A percentile compares a stretch with the other conserved stretches of the same genome.
These are phyloP conservation scores for Oscheius sp. DNA, from an alignment of 1,140 invertebrate genomes.

Conservation along the genomic window DNA sequence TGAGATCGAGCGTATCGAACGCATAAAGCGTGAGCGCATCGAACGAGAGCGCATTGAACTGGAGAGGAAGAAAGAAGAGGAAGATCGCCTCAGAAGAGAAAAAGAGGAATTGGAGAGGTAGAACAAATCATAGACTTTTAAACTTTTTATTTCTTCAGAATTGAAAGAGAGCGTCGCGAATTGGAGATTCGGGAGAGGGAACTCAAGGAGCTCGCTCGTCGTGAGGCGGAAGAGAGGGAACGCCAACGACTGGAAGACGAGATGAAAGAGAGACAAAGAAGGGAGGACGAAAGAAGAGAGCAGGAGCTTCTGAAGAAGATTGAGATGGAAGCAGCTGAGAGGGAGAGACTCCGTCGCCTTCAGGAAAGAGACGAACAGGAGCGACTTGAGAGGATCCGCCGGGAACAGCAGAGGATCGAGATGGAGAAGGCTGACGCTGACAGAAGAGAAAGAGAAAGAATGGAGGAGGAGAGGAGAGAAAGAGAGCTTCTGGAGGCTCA, in stretches of 20 bases:
- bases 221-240: constrained; percentile 53
- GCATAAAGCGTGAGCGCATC: constrained; percentile 49
- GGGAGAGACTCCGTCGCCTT: constrained; percentile 39
- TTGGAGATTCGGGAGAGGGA: constrained; percentile 53
- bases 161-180: constrained; percentile 54
- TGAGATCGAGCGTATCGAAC: constrained; percentile 50
- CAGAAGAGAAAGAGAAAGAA: constrained; percentile 51
- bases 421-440: constrained; percentile 42
- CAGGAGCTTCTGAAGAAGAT: constrained; percentile 37
- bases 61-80: constrained; percentile 41
- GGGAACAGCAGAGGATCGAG: constrained; percentile 55
- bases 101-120: not conserved
- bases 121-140: not conserved
- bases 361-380: constrained; percentile 37
- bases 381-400: constrained; percentile 43
- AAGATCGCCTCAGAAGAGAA: constrained; percentile 25
- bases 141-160: constrained; percentile 17
- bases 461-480: constrained; percentile 49
- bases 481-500: constrained; percentile 45
- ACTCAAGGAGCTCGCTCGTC: constrained; percentile 45
- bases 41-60: constrained; percentile 46
- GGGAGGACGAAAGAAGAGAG: constrained; percentile 46
- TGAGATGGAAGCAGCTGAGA: constrained; percentile 34
- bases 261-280: constrained; percentile 35
- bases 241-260: constrained; percentile 45